Percentiles rank a stretch among this genome's conserved stretches.
Conservation (phyloP, 2,797 vertebrate genomes). For the Carapus acus region DNA sequence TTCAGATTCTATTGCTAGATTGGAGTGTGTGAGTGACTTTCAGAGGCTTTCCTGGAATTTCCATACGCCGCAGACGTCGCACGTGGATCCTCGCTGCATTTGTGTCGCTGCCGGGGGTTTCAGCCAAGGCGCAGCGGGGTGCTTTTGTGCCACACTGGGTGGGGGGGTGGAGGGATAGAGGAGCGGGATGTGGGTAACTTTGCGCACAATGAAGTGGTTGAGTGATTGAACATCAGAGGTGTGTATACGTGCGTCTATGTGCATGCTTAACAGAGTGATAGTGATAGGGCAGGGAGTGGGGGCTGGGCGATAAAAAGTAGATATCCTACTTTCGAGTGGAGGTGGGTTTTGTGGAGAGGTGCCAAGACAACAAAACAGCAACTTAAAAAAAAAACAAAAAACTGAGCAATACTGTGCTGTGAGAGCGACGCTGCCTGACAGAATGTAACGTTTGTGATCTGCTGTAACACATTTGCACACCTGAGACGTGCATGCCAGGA, state of each 20-base stretch:
- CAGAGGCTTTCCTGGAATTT: constrained; percentile 45
- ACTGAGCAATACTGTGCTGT: constrained; percentile 55
- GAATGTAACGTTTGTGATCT: constrained; percentile 44
- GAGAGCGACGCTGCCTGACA: constrained; percentile 50
- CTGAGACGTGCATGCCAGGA: constrained; percentile 35
- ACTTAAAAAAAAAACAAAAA: too few species aligned
- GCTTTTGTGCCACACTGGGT: constrained; percentile 10
- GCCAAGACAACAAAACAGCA: constrained; percentile 61
- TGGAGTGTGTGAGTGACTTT: constrained; percentile 49
- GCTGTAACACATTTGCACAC: constrained; percentile 64
- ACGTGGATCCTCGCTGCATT: constrained; percentile 41
- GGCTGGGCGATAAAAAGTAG: constrained; percentile 2
- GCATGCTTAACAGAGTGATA: constrained; percentile 37
- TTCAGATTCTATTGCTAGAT: constrained; percentile 61
- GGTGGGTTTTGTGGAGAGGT: constrained; percentile 34
- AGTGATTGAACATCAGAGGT: constrained; percentile 42
- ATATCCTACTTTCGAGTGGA: constrained; percentile 40
- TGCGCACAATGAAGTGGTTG: constrained; percentile 45
- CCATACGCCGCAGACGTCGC: constrained; percentile 30
- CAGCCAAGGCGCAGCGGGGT: constrained; percentile 19
- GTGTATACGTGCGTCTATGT: constrained; percentile 36
- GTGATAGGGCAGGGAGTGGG: constrained; percentile 25
- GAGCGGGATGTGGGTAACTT: too few species aligned
- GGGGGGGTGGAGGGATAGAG: constrained; percentile 3
- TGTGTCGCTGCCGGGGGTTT: constrained; percentile 34